A percentile compares a stretch with the other conserved stretches of the same genome.
Evolutionary conservation across 1,140 invertebrate species (phyloP).

Genomic region (Mya arenaria): DNA sequence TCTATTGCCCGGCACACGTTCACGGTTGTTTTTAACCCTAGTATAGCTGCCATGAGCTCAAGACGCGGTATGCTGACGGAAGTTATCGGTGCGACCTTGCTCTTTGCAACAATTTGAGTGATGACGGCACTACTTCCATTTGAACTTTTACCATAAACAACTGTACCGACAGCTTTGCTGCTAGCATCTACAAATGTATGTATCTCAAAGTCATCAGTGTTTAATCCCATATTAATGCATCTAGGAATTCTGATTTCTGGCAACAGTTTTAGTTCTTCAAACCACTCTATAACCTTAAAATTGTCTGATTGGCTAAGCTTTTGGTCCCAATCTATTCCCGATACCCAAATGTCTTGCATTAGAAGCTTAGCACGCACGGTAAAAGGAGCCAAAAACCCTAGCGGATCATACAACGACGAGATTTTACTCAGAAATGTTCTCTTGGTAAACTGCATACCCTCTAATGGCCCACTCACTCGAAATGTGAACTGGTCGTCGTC

Average conservation of each 20-base stretch:
- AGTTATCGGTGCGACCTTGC: constrained; percentile 6
- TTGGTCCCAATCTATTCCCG: background rate
- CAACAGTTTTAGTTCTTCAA: background rate
- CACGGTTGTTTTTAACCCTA: background rate
- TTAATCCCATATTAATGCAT: background rate
- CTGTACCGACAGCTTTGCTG: background rate
- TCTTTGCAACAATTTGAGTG: background rate
- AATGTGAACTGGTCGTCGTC: constrained; percentile 39
- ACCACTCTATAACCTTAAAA: background rate
- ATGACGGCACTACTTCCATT: background rate
- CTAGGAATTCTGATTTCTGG: background rate
- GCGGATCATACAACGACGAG: background rate
- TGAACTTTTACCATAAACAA: constrained; percentile 3
- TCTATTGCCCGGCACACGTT: background rate
- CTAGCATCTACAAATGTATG: constrained; percentile 26
- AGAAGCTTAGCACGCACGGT: background rate
- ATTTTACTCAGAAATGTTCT: constrained; percentile 38
- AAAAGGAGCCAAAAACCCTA: background rate
- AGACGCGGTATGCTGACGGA: constrained; percentile 14
- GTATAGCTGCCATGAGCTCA: constrained; percentile 8
- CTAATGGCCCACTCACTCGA: background rate
- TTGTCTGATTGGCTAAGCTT: background rate
- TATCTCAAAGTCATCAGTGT: too few relatives aligned
- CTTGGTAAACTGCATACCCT: constrained; percentile 8
- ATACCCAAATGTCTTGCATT: too few relatives aligned